phyloP scores from a whole-genome alignment of 2,113 vertebrate species.

The Forbesichthys papilliferus region DNA sequence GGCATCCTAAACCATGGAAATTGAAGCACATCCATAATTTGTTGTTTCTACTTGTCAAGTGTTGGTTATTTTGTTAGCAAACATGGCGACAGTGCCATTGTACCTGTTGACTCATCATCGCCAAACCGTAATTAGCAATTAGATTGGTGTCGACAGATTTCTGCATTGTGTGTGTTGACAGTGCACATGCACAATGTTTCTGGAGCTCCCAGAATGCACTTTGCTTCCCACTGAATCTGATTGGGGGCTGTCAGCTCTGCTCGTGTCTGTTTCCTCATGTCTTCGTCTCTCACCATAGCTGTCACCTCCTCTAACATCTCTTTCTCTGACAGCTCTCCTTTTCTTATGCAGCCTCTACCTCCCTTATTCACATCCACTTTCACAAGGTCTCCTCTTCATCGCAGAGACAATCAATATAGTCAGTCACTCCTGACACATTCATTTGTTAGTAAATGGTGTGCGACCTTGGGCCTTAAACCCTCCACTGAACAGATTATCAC shows the following conservation, averaged over 20 bases:
- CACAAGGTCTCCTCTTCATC: slow-evolving; percentile 43
- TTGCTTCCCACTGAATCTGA: slow-evolving; percentile 45
- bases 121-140: slow-evolving; percentile 42
- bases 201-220: slow-evolving; percentile 50
- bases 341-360: not conserved
- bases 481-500: slow-evolving; percentile 21
- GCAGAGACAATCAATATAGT: slow-evolving; percentile 41
- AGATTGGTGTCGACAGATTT: slow-evolving; percentile 46
- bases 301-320: slow-evolving; percentile 50
- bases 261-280: slow-evolving; percentile 32
- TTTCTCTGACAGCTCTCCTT: slow-evolving; percentile 24
- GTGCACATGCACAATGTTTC: not conserved
- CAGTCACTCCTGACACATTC: slow-evolving; percentile 48
- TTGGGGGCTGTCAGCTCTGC: slow-evolving; percentile 50
- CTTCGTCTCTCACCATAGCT: slow-evolving; percentile 25
- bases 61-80: slow-evolving; percentile 9
- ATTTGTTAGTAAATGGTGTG: slow-evolving; percentile 57
- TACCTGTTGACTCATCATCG: slow-evolving; percentile 36
- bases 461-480: slow-evolving; percentile 17
- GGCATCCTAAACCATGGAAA: no score
- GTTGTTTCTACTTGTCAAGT: not conserved
- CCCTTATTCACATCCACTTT: slow-evolving; percentile 32
- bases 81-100: not conserved
- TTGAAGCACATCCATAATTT: no score
- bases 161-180: slow-evolving; percentile 4